Evolutionary conservation across 2,888 invertebrate species (phyloP).

Genomic region (Rhingia rostrata): DNA sequence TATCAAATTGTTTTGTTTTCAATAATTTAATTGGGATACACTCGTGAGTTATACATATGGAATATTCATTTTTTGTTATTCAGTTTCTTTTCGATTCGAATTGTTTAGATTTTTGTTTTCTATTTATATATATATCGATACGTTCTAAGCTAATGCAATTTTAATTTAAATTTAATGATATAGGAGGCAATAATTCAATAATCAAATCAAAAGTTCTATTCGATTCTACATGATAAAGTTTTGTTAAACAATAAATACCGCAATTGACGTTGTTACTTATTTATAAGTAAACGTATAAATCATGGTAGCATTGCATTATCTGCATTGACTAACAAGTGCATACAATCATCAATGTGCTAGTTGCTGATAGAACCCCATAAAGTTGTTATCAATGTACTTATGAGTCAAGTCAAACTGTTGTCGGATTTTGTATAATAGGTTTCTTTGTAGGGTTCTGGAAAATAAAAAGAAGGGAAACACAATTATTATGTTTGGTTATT

Average conservation of each 20-base stretch:
- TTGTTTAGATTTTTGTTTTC: slow-evolving; percentile 15
- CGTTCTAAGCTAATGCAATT: slow-evolving; percentile 28
- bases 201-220: slow-evolving; percentile 22
- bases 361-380: not conserved
- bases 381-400: slow-evolving; percentile 1
- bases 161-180: not conserved
- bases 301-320: not conserved
- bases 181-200: slow-evolving; percentile 3
- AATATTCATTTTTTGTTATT: slow-evolving; percentile 22
- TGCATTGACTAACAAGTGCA: not conserved
- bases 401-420: not conserved
- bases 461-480: not conserved
- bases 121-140: slow-evolving; percentile 48
- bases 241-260: slow-evolving; percentile 6
- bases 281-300: not conserved
- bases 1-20: slow-evolving; percentile 15
- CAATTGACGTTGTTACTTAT: slow-evolving; percentile 21
- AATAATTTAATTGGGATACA: slow-evolving; percentile 49
- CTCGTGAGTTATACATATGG: slow-evolving; percentile 26
- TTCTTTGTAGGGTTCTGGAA: not conserved
- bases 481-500: not conserved
- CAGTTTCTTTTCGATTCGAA: slow-evolving; percentile 14
- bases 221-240: slow-evolving; percentile 27
- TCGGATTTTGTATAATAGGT: not conserved
- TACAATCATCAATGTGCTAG: not conserved